Base-by-base conservation (phyloP, 1,140 invertebrate genomes). In the Aphelenchoides besseyi region DNA sequence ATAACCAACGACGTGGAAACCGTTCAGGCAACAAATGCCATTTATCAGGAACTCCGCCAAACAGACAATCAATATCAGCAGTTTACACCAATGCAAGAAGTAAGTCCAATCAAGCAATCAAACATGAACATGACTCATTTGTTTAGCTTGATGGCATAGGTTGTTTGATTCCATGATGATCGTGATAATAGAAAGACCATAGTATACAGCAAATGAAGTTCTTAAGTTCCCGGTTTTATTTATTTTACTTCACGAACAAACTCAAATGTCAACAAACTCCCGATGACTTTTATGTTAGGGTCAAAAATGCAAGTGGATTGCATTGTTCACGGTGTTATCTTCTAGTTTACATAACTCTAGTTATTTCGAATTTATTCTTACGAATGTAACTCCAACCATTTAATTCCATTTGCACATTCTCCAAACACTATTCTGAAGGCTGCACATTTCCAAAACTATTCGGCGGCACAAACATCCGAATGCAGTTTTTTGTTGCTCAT, bases 11-110 rank as follows among this genome's bases (percentile, higher is more conserved):
- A 66, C 32, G 30, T 32, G 9, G 63, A 66, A 53, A 12, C 28
- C 12, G 26, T 32, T 2, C 26, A 32, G 36, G 26, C 16, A 12
- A 66, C 63, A 18, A 66, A 66, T 30, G 63, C 63, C 18, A 66
- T 66, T 32, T 66, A 66, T 33, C 0, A 66, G 63, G 63, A 66
- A 16, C 32, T 66, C 9, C 16, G 30, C 16, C 63, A 18, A 33
- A 66, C 16, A 0, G 63, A 66, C 36, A 61, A 61, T 26, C 59
- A 61, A 61, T 61, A n/a, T 2, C 59, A 61, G 1, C n/a, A 18
- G 26, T 61, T 61, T 26, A n/a, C 59, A 18, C 59, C 59, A 1
- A 48, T 48, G 41, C 41, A 12, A 23, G 41, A 48, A 23, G 55
- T 59, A 33, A 59, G 55, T 33, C 18, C 55, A 59, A 28, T 8